phyloP scores from a whole-genome alignment of 1,140 invertebrate species.

The Bombus vancouverensis region DNA sequence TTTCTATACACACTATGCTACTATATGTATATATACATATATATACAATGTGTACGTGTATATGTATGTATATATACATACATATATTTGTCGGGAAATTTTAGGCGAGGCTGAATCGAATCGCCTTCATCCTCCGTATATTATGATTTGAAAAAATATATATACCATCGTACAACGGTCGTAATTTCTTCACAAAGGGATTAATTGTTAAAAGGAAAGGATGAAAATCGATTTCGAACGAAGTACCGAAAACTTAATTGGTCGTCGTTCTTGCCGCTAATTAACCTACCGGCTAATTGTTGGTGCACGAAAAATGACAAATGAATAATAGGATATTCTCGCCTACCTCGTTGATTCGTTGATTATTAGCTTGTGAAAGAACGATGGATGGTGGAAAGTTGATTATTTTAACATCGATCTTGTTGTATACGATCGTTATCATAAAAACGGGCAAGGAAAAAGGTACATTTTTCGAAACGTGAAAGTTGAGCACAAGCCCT shows the following conservation, averaged over 20 bases:
- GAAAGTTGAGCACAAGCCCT: slow-evolving; percentile 51
- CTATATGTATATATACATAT: slow-evolving; percentile 5
- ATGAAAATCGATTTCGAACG: slow-evolving; percentile 3
- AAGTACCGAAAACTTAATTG: background rate
- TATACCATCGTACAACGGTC: slow-evolving; percentile 29
- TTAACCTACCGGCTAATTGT: slow-evolving; percentile 17
- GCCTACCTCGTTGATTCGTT: slow-evolving; percentile 54
- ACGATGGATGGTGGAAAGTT: slow-evolving; percentile 26
- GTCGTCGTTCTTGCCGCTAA: slow-evolving; percentile 3
- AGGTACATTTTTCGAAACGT: slow-evolving; percentile 11
- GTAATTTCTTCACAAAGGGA: background rate
- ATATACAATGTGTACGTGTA: background rate
- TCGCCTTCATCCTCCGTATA: slow-evolving; percentile 15
- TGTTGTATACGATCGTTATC: slow-evolving; percentile 38
- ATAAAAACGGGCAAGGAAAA: background rate
- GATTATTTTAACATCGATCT: slow-evolving; percentile 35
- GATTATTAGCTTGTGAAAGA: slow-evolving; percentile 10
- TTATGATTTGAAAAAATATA: slow-evolving; percentile 19
- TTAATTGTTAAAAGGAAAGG: background rate
- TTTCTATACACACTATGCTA: slow-evolving; percentile 18
- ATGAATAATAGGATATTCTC: slow-evolving; percentile 33
- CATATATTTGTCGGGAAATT: slow-evolving; percentile 18
- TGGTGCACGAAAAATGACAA: background rate
- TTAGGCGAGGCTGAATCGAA: slow-evolving; percentile 8
- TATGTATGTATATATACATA: slow-evolving; percentile 1